Base-by-base conservation (phyloP, 2,888 invertebrate species). In the Amaurobius ferox region DNA sequence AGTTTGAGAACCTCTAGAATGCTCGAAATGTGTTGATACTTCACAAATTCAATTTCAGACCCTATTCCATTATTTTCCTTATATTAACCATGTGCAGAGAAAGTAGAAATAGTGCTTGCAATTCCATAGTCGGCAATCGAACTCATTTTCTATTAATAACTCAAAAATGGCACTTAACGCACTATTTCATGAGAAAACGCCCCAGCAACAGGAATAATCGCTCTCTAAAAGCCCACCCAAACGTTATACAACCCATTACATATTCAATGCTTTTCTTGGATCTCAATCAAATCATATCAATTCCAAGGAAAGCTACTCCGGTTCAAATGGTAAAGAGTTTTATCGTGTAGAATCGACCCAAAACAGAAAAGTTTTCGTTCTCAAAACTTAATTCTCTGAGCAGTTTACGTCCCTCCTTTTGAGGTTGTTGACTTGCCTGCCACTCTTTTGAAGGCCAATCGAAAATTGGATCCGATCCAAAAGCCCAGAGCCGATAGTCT, bases 351-450 rank as follows among this genome's bases (percentile, higher is more conserved):
- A 16, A 19, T 6, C 6, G n/a, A 16, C 48, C 23, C 1, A 48
- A 1, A 48, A 3, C 23, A 48, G n/a, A n/a, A n/a, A n/a, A n/a
- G n/a, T n/a, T n/a, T n/a, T 0, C 16, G 70, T 44, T 28, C 9
- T 16, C 35, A 2, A 68, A n/a, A 68, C 35, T 7, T 68, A 11
- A 23, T 13, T 68, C 39, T 68, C 13, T 32, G 11, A 7, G 23
- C 44, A 72, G 32, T 28, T 16, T 2, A 16, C 2, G 13, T 16
- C 39, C 48, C 55, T 55, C 23, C 62, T 28, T 68, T 9, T 35
- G 16, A 71, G 83, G 83, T 83, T 83, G 76, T 83, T 83, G 83
- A 83, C 81, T 74, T 71, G 55, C 44, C 81, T 44, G 39, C 28
- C 79, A 61, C 19, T 70, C 26, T 73, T 73, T 73, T 73, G 79